Base-by-base conservation (phyloP, 1,140 invertebrate genomes). In the Phymastichus coffea region DNA sequence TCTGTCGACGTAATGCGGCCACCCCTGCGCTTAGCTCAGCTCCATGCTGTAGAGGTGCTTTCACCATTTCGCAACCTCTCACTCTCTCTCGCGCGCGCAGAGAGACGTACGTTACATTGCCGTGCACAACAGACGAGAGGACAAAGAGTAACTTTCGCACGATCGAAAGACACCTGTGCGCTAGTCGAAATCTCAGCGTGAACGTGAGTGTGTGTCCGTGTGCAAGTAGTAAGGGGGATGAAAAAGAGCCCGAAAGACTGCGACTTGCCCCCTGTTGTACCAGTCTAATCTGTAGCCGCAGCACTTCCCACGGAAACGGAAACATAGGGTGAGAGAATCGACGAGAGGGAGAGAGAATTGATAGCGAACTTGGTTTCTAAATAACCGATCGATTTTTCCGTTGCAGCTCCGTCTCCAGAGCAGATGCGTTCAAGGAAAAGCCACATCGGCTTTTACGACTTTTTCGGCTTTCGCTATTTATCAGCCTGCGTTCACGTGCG, bases 221-320 rank as follows among this genome's bases (percentile, higher is more conserved):
- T 52, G 66, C 71, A 73, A 70, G 70, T n/a, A 70, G 70, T 72
- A 54, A 59, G 56, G 66, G 64, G 66, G 66, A 65, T 65, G 54
- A 47, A 41, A 58, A 59, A 41, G 57, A 63, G 52, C 48, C 41
- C 37, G 43, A 46, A 40, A 56, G 43, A 46, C 23, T 58, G 40
- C 48, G 63, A 57, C 30, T 55, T 43, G 60, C 48, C 28, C 46
- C 8, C 41, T n/a, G 20, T 12, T 60, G 57, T 61, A 70, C n/a
- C n/a, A 61, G 57, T 60, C 47, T 54, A 70, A 71, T 64, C 64
- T 71, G 70, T 65, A 44, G 30, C 30, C n/a, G n/a, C n/a, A n/a
- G n/a, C 52, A 63, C 67, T 74, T 74, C 72, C 71, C 71, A 74
- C 71, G 71, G 72, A 74, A 72, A 57, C 66, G 61, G 55, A 65